These are phyloP conservation scores for Oreonectes daqikongensis DNA, from an alignment of 2,797 vertebrate genomes.

Conservation along the genomic window DNA sequence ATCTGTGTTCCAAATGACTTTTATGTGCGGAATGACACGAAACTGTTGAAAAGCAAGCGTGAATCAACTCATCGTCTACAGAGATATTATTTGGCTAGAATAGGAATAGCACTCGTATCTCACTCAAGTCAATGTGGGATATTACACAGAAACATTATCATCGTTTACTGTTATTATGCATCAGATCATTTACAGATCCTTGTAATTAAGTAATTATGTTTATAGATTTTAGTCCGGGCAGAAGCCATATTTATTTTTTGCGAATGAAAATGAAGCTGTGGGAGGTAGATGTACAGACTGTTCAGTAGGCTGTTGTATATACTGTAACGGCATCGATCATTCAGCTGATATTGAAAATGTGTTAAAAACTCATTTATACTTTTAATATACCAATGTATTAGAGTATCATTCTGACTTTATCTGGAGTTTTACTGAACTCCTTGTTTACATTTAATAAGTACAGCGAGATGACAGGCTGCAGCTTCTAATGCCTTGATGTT, in stretches of 20 bases:
- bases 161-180: not conserved
- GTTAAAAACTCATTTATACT: too few relatives aligned
- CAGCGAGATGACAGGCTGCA: constrained; percentile 76
- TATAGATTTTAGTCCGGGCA: not conserved
- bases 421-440: constrained; percentile 62
- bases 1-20: constrained; percentile 41
- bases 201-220: constrained; percentile 11
- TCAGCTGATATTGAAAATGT: too few relatives aligned
- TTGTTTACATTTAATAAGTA: constrained; percentile 81
- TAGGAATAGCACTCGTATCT: not conserved
- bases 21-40: constrained; percentile 41
- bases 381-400: constrained; percentile 58
- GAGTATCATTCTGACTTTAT: constrained; percentile 61
- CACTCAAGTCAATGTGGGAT: constrained; percentile 10
- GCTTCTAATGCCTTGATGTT: constrained; percentile 81
- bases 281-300: not conserved
- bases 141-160: not conserved
- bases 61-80: constrained; percentile 29
- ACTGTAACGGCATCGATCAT: too few relatives aligned
- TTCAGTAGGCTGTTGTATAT: not conserved
- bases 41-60: constrained; percentile 15
- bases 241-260: not conserved
- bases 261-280: not conserved
- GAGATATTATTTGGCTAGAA: constrained; percentile 22
- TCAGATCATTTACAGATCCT: not conserved